These are phyloP conservation scores for Buathra laborator DNA, from an alignment of 2,888 invertebrate species.

Conservation along the genomic window DNA sequence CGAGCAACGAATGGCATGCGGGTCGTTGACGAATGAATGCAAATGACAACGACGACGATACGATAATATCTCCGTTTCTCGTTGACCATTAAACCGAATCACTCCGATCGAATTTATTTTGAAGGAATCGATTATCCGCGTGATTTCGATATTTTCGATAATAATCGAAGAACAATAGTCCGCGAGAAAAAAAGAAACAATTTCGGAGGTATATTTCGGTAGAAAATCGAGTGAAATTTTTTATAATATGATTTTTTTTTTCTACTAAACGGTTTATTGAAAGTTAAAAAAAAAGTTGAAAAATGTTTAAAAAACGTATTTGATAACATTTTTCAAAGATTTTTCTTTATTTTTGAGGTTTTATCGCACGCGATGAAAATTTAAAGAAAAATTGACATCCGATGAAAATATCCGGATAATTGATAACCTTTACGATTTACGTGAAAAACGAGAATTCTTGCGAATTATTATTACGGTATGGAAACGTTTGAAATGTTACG, in stretches of 20 bases:
- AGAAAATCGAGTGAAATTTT: too few species aligned
- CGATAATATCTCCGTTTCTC: slow-evolving; percentile 8
- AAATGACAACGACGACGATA: slow-evolving; percentile 37
- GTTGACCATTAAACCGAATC: not conserved
- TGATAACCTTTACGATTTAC: not conserved
- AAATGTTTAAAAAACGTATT: too few species aligned
- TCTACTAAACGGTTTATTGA: too few species aligned
- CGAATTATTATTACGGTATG: slow-evolving; percentile 50
- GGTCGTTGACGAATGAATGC: slow-evolving; percentile 54
- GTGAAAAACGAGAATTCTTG: slow-evolving; percentile 32
- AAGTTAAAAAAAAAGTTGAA: too few species aligned
- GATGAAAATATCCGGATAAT: not conserved
- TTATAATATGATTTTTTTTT: too few species aligned
- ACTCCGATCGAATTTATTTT: not conserved
- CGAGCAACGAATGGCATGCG: slow-evolving; percentile 11
- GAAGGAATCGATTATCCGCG: not conserved
- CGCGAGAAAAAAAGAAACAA: too few species aligned
- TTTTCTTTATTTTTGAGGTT: not conserved
- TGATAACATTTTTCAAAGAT: too few species aligned
- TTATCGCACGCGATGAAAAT: not conserved
- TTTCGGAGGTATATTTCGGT: too few species aligned
- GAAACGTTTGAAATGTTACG: slow-evolving; percentile 37
- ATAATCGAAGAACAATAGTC: too few species aligned
- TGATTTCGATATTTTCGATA: too few species aligned
- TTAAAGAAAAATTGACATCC: not conserved